Evolutionary conservation across 2,113 vertebrate genomes (phyloP).

Genomic region (Typhlomys cinereus): DNA sequence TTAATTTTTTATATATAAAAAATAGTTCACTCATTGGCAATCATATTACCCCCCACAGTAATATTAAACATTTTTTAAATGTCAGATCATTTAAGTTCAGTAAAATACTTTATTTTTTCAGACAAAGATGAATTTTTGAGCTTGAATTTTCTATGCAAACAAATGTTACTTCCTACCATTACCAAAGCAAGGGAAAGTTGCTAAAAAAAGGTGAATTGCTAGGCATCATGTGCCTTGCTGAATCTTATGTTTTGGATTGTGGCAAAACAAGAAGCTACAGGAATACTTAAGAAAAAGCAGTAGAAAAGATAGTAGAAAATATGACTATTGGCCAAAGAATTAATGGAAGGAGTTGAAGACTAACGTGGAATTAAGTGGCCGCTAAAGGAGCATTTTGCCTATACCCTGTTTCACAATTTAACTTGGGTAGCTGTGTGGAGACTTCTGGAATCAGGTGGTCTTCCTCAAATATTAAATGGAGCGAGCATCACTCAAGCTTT

Average conservation of each 20-base stretch:
- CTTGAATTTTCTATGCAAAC: conserved; percentile 28
- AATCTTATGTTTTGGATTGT: conserved; percentile 10
- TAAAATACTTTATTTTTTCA: background rate
- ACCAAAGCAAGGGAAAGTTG: conserved; percentile 42
- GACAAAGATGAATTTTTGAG: conserved; percentile 29
- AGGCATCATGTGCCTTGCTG: background rate
- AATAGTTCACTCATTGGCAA: background rate
- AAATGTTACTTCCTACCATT: background rate
- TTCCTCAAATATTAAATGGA: background rate
- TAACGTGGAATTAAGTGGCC: background rate
- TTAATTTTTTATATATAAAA: background rate
- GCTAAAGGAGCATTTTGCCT: background rate
- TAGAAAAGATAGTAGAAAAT: background rate
- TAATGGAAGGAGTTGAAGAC: background rate
- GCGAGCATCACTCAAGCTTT: background rate
- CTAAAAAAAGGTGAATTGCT: conserved; percentile 21
- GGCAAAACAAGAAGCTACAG: background rate
- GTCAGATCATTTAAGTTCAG: too few relatives aligned
- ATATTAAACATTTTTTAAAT: conserved; percentile 34
- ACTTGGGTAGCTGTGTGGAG: background rate
- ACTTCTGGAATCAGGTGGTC: background rate
- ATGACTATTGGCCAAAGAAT: background rate
- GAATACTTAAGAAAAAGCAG: background rate
- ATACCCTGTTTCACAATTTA: background rate
- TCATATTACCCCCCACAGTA: background rate